A percentile compares a stretch with the other conserved stretches of the same genome.
These are phyloP conservation scores for Chrysogorgia sp. DNA, from an alignment of 92 coral and sea anemone species.

Conservation along the genomic window DNA sequence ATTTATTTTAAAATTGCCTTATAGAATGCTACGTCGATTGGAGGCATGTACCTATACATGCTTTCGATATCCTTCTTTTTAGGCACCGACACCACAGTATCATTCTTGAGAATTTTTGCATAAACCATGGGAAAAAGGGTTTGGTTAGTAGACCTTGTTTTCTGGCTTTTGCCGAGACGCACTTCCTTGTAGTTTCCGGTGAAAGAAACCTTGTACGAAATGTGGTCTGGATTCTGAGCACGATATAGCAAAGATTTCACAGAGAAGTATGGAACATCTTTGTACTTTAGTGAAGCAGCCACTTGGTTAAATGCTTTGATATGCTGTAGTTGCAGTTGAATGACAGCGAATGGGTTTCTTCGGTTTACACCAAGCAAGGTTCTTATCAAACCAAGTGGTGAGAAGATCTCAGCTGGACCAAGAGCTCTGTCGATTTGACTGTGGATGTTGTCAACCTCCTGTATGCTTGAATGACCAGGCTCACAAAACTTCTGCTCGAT, in stretches of 20 bases:
- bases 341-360: not conserved
- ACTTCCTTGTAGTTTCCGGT: not conserved
- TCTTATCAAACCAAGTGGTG: not conserved
- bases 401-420: conserved; percentile 7
- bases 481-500: conserved; percentile 6
- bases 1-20: too few relatives aligned
- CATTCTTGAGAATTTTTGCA: not conserved
- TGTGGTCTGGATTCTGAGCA: conserved; percentile 7
- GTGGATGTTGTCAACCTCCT: conserved; percentile 7
- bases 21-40: too few relatives aligned
- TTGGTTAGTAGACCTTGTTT: not conserved
- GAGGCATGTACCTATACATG: too few relatives aligned
- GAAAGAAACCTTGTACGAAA: not conserved
- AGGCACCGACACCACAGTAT: not conserved
- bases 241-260: not conserved
- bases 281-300: not conserved
- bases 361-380: conserved; percentile 6
- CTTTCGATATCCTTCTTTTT: not conserved
- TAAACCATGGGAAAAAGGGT: not conserved
- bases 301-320: not conserved
- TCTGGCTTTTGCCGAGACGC: not conserved
- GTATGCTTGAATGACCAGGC: conserved; percentile 1
- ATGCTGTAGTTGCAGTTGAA: conserved; percentile 1
- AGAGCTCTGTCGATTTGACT: not conserved
- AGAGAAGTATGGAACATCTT: not conserved